phyloP scores from a whole-genome alignment of 2,113 vertebrate species.

The Cyphomyrus discorhynchus region DNA sequence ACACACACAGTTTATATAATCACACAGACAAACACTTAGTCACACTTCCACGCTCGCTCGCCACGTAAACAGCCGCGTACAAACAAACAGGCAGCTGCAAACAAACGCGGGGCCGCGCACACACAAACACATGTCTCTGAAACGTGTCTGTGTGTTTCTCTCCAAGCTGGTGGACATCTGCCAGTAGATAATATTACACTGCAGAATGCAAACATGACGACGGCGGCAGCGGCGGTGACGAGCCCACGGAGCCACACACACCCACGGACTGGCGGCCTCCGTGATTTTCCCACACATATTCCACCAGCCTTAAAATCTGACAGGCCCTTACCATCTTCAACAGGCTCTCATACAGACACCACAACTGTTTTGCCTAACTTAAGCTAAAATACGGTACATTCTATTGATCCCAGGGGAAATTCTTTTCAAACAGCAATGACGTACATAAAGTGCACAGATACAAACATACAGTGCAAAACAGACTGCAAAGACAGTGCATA shows the following conservation, averaged over 20 bases:
- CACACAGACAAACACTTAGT: neutral
- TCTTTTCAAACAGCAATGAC: neutral
- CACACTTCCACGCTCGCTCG: neutral
- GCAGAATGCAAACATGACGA: neutral
- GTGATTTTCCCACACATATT: neutral
- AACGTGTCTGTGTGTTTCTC: conserved; percentile 24
- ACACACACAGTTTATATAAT: neutral
- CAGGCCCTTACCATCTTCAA: neutral
- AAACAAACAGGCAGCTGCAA: conserved; percentile 15
- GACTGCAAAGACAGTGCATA: neutral
- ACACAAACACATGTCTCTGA: neutral
- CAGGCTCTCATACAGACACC: neutral
- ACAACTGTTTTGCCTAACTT: neutral
- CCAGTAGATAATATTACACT: neutral
- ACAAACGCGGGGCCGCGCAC: neutral
- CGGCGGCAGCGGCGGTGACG: neutral
- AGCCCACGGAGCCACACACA: neutral
- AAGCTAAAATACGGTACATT: neutral
- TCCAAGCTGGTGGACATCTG: neutral
- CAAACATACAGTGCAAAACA: neutral
- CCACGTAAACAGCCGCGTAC: neutral
- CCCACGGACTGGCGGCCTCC: neutral
- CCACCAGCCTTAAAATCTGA: neutral
- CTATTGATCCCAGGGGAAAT: neutral
- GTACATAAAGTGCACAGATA: neutral